A percentile compares a stretch with the other conserved stretches of the same genome.
Conservation (phyloP, 1,140 invertebrate genomes). For the Octopus bimaculoides region DNA sequence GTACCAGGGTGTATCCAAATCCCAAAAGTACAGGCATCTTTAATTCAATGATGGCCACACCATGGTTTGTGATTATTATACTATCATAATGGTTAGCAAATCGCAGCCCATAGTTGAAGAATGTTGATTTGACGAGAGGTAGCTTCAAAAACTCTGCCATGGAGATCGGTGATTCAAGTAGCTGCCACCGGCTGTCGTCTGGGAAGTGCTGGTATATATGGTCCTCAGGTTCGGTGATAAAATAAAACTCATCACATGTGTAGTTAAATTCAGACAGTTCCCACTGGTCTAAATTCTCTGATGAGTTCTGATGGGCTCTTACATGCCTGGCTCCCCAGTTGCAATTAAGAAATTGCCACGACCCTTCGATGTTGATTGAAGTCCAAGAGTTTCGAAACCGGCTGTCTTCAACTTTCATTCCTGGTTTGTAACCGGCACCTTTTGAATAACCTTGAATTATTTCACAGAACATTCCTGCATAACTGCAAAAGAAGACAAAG, state of each 20-base stretch:
- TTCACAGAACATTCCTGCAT: constrained; percentile 96
- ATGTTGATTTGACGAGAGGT: constrained; percentile 57
- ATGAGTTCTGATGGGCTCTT: constrained; percentile 27
- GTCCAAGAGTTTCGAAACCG: constrained; percentile 60
- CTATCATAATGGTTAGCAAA: constrained; percentile 48
- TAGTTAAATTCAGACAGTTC: constrained; percentile 33
- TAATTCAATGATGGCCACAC: constrained; percentile 45
- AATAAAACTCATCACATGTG: constrained; percentile 58
- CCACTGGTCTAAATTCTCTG: neutral
- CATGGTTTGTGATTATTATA: constrained; percentile 45
- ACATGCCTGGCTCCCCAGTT: constrained; percentile 61
- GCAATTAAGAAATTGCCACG: constrained; percentile 54
- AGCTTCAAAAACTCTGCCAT: constrained; percentile 60
- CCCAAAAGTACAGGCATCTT: constrained; percentile 43
- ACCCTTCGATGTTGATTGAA: constrained; percentile 47
- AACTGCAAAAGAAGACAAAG: constrained; percentile 63
- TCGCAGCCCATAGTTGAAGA: constrained; percentile 50
- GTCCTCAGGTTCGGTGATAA: constrained; percentile 62
- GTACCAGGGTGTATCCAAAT: constrained; percentile 47
- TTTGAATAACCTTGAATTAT: constrained; percentile 99
- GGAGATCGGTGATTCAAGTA: constrained; percentile 59
- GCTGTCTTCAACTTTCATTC: constrained; percentile 85
- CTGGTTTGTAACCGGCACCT: constrained; percentile 95
- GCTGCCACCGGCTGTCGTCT: constrained; percentile 61
- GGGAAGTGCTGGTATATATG: constrained; percentile 63